Evolutionary conservation across 2,797 vertebrate genomes (phyloP).

Genomic region (Sciurus vulgaris): DNA sequence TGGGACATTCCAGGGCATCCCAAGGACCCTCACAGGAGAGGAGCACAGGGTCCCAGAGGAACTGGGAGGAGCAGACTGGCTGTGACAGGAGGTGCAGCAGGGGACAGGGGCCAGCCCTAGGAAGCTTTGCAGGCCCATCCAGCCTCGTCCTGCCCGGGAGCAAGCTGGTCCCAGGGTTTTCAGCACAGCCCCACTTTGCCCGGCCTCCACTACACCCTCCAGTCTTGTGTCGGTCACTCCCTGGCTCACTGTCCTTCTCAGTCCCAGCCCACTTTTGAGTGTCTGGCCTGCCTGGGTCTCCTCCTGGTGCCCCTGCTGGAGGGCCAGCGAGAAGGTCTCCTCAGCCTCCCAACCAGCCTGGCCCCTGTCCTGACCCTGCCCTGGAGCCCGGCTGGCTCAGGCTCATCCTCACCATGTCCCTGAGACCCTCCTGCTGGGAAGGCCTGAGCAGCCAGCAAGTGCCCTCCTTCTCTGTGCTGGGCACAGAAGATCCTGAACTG

Average conservation of each 20-base stretch:
- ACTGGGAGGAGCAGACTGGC: not conserved
- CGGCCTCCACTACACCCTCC: too few species aligned
- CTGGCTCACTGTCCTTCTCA: too few species aligned
- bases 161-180: not conserved
- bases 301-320: accelerated
- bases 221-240: not conserved
- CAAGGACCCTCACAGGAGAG: not conserved
- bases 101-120: not conserved
- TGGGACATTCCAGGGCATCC: not conserved
- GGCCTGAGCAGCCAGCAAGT: accelerated
- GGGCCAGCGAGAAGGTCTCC: not conserved
- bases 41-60: not conserved
- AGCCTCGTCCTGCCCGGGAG: not conserved
- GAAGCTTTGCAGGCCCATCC: not conserved
- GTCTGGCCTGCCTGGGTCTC: not conserved
- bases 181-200: accelerated
- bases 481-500: not conserved
- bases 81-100: not conserved
- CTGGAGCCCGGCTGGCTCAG: not conserved
- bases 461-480: too few species aligned
- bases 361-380: not conserved
- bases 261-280: not conserved
- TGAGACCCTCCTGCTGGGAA: not conserved
- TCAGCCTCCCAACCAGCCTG: too few species aligned
- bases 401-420: too few species aligned